Evolutionary conservation across 2,113 vertebrate species (phyloP), one percentile per base, ranked within the genome.

Genomic region (Megaceryle maxima): DNA sequence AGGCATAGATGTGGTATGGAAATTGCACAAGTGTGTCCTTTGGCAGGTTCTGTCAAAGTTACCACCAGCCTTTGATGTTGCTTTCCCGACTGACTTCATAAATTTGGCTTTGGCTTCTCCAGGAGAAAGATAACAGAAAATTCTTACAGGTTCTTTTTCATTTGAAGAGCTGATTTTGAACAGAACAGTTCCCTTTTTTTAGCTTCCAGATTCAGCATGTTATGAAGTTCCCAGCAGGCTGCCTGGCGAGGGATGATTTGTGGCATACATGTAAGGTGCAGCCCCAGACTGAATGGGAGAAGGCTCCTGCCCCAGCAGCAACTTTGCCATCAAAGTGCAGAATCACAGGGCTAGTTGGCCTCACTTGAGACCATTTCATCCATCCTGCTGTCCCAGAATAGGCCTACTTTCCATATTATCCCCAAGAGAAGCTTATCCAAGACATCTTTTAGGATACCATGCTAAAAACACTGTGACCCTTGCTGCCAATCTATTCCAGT

Each of bases 91-190:
- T 66, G 60, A 86, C 41, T 83, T 90, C 15, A 86, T 74, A 86
- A 73, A 91, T 87, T 89, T 91, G 69, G 48, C 87, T 92, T 92
- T 83, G 41, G 22, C 25, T 90, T 79, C 93, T 90, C 37, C 68
- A 77, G 83, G 43, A 90, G 63, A 76, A 86, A 80, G 79, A 56
- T 53, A 56, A 81, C 68, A 92, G 72, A 94, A n/a, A 89, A 91
- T 80, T 85, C 55, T 17, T 62, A 4, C 13, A 31, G 66, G 39
- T 48, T 93, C 25, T 78, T 88, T 95, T 92, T 77, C 7, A 83
- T 83, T 74, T 70, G 60, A 90, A 83, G 64, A 9, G 11, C 31
- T 92, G 35, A 39, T 78, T 94, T 86, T 86, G 59, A 80, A 60
- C 17, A 83, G 33, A 88, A 78, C 3, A 15, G 3, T 41, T 77